phyloP scores from a whole-genome alignment of 2,888 invertebrate genomes.

The Trichogramma evanescens region DNA sequence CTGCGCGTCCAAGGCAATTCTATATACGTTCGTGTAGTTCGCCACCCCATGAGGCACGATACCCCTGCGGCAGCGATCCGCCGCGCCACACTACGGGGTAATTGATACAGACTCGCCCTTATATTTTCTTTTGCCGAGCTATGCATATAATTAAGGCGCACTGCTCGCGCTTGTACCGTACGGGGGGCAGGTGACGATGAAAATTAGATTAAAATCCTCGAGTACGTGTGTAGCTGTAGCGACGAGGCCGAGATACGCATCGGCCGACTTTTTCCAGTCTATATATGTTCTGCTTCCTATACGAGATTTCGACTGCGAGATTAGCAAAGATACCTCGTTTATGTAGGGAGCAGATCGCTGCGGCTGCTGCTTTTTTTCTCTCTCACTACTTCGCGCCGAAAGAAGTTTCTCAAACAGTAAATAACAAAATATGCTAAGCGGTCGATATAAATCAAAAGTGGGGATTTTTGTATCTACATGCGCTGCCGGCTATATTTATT shows the following conservation, averaged over 20 bases:
- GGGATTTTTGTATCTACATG: conserved; percentile 14
- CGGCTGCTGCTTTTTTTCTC: conserved; percentile 17
- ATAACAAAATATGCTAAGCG: conserved; percentile 49
- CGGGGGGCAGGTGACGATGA: conserved; percentile 27
- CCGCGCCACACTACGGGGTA: conserved; percentile 6
- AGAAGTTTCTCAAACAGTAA: conserved; percentile 46
- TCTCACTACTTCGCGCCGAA: conserved; percentile 39
- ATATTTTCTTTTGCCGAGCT: no score
- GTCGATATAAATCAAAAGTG: conserved; percentile 47
- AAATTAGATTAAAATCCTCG: conserved; percentile 31
- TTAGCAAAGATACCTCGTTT: neutral
- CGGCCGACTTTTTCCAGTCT: no score
- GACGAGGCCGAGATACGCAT: conserved; percentile 32
- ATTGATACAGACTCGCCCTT: conserved; percentile 15
- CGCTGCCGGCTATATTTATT: conserved; percentile 9
- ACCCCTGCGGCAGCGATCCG: neutral
- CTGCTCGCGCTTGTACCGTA: neutral
- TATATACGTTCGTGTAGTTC: no score
- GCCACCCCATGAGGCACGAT: no score
- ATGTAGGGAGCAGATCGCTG: conserved; percentile 21
- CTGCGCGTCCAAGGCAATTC: no score
- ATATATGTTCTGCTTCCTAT: neutral
- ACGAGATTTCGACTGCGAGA: conserved; percentile 4
- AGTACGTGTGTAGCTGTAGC: neutral
- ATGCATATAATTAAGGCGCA: no score